Conservation (phyloP, 2,797 vertebrate genomes). For the Pterois miles region DNA sequence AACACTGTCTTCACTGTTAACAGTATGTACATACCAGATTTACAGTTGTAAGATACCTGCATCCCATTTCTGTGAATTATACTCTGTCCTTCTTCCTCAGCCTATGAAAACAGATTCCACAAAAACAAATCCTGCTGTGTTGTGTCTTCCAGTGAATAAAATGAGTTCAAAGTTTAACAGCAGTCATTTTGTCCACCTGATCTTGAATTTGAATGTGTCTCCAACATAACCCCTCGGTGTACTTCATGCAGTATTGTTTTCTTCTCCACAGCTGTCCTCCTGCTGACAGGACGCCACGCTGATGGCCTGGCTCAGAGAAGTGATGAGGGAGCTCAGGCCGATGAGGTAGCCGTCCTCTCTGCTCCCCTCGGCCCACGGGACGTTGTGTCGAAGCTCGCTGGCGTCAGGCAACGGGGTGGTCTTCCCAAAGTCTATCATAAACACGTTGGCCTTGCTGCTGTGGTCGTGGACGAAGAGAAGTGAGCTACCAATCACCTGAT, state of each 20-base stretch:
- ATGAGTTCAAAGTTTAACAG: constrained; percentile 14
- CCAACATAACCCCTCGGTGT: not conserved
- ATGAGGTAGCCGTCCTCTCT: constrained; percentile 90
- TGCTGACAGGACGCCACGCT: constrained; percentile 48
- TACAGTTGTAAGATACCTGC: constrained; percentile 6
- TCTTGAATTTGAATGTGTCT: not conserved
- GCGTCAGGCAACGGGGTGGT: constrained; percentile 79
- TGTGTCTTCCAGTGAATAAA: not conserved
- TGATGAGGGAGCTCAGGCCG: constrained; percentile 85
- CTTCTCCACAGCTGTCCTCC: constrained; percentile 32
- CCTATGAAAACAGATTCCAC: not conserved
- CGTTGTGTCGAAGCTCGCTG: constrained; percentile 78
- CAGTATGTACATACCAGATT: constrained; percentile 38
- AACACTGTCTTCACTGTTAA: not conserved
- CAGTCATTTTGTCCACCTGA: not conserved
- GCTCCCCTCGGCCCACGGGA: constrained; percentile 88
- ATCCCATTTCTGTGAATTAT: not conserved
- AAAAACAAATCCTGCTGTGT: constrained; percentile 3
- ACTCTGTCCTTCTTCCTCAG: not conserved
- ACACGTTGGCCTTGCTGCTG: constrained; percentile 85
- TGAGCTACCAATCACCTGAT: constrained; percentile 91
- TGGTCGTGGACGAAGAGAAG: constrained; percentile 92
- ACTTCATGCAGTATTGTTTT: constrained; percentile 26
- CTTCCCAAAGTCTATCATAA: constrained; percentile 97
- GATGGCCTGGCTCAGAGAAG: constrained; percentile 79